A percentile compares a stretch with the other conserved stretches of the same genome.
Evolutionary conservation across 2,888 invertebrate species (phyloP).

Genomic region (Epistrophe grossulariae): DNA sequence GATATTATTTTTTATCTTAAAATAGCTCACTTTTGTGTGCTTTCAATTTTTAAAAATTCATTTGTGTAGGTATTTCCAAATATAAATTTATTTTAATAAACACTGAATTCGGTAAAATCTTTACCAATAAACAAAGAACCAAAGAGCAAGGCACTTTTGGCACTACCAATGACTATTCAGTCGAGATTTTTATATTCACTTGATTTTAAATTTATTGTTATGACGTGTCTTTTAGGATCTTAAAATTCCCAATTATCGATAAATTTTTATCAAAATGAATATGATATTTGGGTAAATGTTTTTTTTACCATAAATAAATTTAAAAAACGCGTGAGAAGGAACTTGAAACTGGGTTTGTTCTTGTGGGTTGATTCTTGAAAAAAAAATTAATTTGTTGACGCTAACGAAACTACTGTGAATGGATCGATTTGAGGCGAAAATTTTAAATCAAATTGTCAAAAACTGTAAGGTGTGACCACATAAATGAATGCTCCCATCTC

Average conservation of each 20-base stretch:
- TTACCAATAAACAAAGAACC: conserved; percentile 50
- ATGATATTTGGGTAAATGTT: not conserved
- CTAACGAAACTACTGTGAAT: conserved; percentile 18
- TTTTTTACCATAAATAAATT: not conserved
- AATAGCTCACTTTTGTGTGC: conserved; percentile 42
- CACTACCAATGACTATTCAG: not conserved
- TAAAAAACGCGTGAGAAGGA: not conserved
- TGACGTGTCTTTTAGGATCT: not conserved
- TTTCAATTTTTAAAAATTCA: conserved; percentile 7
- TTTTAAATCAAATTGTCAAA: not conserved
- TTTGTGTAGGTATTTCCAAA: conserved; percentile 18
- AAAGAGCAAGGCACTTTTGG: conserved; percentile 45
- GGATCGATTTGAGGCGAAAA: conserved; percentile 34
- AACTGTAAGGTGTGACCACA: not conserved
- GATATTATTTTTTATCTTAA: conserved; percentile 40
- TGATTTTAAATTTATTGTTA: not conserved
- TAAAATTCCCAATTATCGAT: no score
- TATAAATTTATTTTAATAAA: conserved; percentile 8
- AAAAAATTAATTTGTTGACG: conserved; percentile 5
- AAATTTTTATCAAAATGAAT: no score
- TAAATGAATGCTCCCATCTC: no score
- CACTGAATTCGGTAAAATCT: conserved; percentile 1
- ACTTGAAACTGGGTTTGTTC: not conserved
- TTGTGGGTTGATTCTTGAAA: not conserved
- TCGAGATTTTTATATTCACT: not conserved